These are phyloP conservation scores for Zygogramma bicolorata DNA, from an alignment of 2,888 invertebrate species.

Conservation along the genomic window DNA sequence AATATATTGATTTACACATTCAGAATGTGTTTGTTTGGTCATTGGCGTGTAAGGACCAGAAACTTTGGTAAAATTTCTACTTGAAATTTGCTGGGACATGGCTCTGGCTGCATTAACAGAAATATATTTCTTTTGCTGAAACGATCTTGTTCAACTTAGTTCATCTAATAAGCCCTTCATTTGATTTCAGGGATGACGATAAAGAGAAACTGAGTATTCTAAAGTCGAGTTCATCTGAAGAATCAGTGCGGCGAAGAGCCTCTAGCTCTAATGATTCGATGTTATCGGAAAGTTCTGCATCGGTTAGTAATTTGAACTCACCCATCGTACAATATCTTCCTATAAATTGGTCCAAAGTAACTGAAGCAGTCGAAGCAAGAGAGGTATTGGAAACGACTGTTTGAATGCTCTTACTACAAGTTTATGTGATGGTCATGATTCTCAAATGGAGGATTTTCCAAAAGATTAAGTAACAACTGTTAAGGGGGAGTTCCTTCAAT, in stretches of 20 bases:
- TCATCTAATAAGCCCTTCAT: neutral
- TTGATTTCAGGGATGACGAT: constrained; percentile 72
- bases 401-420: constrained; percentile 59
- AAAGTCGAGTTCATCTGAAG: constrained; percentile 73
- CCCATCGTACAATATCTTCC: constrained; percentile 61
- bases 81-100: too few relatives aligned
- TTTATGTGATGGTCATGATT: constrained; percentile 46
- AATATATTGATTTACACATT: too few relatives aligned
- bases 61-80: too few relatives aligned
- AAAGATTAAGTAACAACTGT: too few relatives aligned
- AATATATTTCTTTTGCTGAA: too few relatives aligned
- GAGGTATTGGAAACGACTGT: constrained; percentile 81
- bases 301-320: constrained; percentile 57
- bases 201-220: constrained; percentile 70
- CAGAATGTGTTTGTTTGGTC: too few relatives aligned
- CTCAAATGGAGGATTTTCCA: constrained; percentile 33
- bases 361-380: constrained; percentile 64
- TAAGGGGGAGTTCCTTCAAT: too few relatives aligned
- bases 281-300: constrained; percentile 69
- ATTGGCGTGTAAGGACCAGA: too few relatives aligned
- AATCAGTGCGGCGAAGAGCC: constrained; percentile 72
- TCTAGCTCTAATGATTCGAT: constrained; percentile 74
- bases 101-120: too few relatives aligned
- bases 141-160: neutral
- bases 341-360: constrained; percentile 64